Base-by-base conservation (phyloP, 2,113 vertebrate species). In the Dasypus novemcinctus region DNA sequence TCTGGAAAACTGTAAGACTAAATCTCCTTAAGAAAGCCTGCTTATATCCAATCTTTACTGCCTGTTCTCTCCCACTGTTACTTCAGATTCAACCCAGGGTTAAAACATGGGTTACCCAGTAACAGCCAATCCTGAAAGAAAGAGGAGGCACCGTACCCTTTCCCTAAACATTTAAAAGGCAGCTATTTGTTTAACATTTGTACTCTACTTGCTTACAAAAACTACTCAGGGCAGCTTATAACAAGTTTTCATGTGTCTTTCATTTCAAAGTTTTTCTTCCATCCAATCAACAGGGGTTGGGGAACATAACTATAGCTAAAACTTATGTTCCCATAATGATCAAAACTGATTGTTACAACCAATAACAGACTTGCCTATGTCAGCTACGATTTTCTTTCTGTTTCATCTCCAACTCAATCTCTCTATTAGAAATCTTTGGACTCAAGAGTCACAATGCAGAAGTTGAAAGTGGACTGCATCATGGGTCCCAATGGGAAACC, bases 401-500 rank as follows among this genome's bases (percentile, higher is more conserved):
- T 78, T 93, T 85, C 82, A 83, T 36, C 64, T 87, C 41, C 64
- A 83, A 54, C n/a, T 90, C 81, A 14, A 15, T 11, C 33, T 81
- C 59, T 80, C n/a, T 84, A 69, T 84, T 38, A 91, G 75, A 96
- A 69, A 97, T 3, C 13, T 61, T 41, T 2, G 5, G 17, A 36
- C 54, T 85, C 85, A 83, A 83, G 61, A 64, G 25, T 33, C 72
- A 63, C 17, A 43, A 86, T 66, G 33, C 13, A 79, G 54, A 89
- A 89, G 3, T 68, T 63, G 23, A 95, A 74, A 75, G 43, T 21
- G 43, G 52, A 72, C 87, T 63, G 69, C 74, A 18, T 80, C 41
- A 13, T 84, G 38, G 74, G 2, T 5, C 5, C n/a, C 2, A 5
- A 1, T 0, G 21, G 79, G 57, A 81, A 17, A n/a, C 0, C 0